Conservation (phyloP, 2,888 invertebrate species). For the Ophion ventricosus region DNA sequence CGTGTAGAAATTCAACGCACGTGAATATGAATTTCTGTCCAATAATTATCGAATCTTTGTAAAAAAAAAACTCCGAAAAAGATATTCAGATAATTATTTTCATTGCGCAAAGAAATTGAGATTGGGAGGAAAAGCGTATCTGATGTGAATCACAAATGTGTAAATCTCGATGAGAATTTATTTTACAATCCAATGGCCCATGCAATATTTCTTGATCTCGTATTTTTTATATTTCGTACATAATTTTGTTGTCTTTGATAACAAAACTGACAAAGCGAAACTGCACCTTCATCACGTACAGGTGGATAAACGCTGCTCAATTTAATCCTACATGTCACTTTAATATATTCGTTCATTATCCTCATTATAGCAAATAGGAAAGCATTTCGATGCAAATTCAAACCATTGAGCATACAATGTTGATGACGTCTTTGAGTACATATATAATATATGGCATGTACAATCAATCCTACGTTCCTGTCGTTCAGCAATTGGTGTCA, state of each 20-base stretch:
- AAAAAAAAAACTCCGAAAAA: not conserved
- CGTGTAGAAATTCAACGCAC: not conserved
- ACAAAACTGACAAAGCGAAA: not conserved
- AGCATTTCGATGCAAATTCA: constrained; percentile 35
- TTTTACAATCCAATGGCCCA: too few relatives aligned
- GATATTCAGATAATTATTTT: too few relatives aligned
- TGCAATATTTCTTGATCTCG: too few relatives aligned
- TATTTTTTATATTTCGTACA: too few relatives aligned
- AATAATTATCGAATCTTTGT: not conserved
- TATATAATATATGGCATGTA: not conserved
- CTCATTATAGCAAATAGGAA: constrained; percentile 22
- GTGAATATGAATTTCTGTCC: not conserved
- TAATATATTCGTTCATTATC: not conserved
- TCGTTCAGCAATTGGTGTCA: constrained; percentile 77
- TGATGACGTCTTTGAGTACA: constrained; percentile 35
- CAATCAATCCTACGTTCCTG: constrained; percentile 42
- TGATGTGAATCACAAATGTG: too few relatives aligned
- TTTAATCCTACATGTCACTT: not conserved
- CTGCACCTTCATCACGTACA: not conserved
- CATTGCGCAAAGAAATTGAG: too few relatives aligned
- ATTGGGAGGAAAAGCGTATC: too few relatives aligned
- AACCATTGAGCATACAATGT: constrained; percentile 1
- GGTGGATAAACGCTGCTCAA: not conserved
- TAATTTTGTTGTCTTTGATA: too few relatives aligned
- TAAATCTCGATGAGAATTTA: too few relatives aligned